These are phyloP conservation scores for Papilio machaon DNA, from an alignment of 1,140 invertebrate genomes.

Conservation along the genomic window DNA sequence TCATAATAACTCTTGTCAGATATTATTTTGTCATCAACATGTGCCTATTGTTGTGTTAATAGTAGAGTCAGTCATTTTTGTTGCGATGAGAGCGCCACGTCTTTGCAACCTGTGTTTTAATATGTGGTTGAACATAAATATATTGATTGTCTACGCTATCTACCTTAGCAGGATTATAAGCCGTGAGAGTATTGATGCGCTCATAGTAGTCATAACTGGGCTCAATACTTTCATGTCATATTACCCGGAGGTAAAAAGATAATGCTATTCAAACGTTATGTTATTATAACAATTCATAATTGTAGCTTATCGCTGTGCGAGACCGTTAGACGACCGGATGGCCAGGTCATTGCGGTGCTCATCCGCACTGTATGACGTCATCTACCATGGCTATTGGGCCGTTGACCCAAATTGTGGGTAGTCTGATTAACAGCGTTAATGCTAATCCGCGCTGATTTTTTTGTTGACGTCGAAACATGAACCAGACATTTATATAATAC, in stretches of 20 bases:
- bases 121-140: neutral
- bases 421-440: slow-evolving; percentile 43
- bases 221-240: neutral
- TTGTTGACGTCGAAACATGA: slow-evolving; percentile 35
- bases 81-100: neutral
- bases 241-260: neutral
- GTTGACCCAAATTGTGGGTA: slow-evolving; percentile 54
- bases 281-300: slow-evolving; percentile 30
- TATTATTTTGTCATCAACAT: slow-evolving; percentile 22
- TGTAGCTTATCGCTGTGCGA: slow-evolving; percentile 35
- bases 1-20: neutral
- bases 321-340: slow-evolving; percentile 58
- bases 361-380: slow-evolving; percentile 51
- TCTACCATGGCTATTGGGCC: slow-evolving; percentile 60
- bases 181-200: neutral
- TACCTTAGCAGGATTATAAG: neutral
- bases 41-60: slow-evolving; percentile 4
- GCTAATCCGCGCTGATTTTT: slow-evolving; percentile 29
- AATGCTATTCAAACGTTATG: slow-evolving; percentile 11
- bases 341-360: slow-evolving; percentile 45
- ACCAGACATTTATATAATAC: slow-evolving; percentile 27
- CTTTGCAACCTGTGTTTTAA: neutral
- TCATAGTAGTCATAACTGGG: neutral
- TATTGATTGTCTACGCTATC: neutral
- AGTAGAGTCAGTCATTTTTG: neutral